Conservation (phyloP, 2,797 vertebrate genomes). For the Coracias cyanogaster region DNA sequence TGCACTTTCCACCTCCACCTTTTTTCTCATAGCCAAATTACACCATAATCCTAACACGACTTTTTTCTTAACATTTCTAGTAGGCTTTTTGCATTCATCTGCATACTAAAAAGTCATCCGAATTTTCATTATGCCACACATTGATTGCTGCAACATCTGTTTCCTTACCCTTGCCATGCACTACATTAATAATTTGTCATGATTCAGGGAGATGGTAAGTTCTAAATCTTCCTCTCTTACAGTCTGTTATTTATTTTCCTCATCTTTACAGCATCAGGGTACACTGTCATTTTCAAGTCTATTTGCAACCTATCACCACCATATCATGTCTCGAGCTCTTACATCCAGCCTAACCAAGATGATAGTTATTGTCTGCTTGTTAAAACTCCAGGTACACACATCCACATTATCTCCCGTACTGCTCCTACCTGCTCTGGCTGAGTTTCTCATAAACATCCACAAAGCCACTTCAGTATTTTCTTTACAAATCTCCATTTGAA, state of each 20-base stretch:
- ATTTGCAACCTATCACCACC: neutral
- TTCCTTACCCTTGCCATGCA: conserved; percentile 15
- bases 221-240: neutral
- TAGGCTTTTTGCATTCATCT: conserved; percentile 22
- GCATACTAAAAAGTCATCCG: neutral
- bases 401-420: neutral
- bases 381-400: neutral
- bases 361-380: neutral
- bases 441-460: neutral
- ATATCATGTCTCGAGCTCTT: neutral
- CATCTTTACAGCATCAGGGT: neutral
- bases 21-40: conserved; percentile 33
- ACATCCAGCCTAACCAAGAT: neutral
- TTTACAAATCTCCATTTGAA: neutral
- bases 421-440: neutral
- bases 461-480: neutral
- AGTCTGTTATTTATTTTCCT: neutral
- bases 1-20: conserved; percentile 21
- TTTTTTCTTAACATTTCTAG: neutral
- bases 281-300: neutral
- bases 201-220: neutral
- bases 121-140: conserved; percentile 10
- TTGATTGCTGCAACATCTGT: conserved; percentile 10
- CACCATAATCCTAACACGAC: neutral
- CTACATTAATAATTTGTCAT: conserved; percentile 23